These are phyloP conservation scores for Polypedilum pembai DNA, from an alignment of 1,140 invertebrate genomes.

Conservation along the genomic window DNA sequence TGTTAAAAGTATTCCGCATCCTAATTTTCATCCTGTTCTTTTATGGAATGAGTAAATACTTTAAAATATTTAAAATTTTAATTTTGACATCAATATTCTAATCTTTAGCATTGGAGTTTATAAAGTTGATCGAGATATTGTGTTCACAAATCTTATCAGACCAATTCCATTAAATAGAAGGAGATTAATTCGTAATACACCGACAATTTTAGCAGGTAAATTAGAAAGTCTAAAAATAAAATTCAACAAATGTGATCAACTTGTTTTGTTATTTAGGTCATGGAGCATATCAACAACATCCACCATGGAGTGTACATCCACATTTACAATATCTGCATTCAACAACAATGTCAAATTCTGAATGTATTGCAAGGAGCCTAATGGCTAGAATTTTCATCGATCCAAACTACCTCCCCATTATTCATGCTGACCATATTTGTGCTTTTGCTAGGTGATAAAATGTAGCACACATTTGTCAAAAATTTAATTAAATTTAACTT, in stretches of 20 bases:
- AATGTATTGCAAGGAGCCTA: neutral
- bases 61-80: neutral
- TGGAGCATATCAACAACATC: neutral
- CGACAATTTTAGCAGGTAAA: neutral
- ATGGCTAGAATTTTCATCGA: neutral
- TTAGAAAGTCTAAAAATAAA: no score
- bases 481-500: no score
- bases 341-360: slow-evolving; percentile 3
- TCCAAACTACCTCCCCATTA: neutral
- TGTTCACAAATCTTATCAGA: neutral
- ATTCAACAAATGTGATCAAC: no score
- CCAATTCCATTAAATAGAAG: neutral
- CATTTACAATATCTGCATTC: neutral
- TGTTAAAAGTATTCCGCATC: neutral
- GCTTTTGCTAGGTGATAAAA: neutral
- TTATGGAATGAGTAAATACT: neutral
- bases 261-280: neutral
- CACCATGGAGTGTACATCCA: neutral
- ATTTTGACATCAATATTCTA: neutral
- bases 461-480: neutral
- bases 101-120: neutral
- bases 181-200: neutral
- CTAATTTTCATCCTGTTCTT: neutral
- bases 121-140: neutral
- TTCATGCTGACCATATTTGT: slow-evolving; percentile 6